phyloP scores from a whole-genome alignment of 2,113 vertebrate genomes.

The Penelope pileata region DNA sequence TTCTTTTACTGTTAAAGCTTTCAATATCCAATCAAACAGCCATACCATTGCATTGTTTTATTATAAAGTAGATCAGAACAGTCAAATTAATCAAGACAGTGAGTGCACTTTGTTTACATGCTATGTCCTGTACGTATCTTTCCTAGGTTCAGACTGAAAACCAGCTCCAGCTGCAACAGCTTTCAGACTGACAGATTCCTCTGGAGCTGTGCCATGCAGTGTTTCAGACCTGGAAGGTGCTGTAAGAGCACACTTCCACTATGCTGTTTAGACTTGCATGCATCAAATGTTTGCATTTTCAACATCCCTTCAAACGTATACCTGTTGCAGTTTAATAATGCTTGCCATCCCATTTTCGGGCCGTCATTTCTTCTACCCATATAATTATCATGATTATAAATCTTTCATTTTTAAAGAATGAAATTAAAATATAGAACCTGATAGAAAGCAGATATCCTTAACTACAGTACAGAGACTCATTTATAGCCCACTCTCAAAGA shows the following conservation, averaged over 20 bases:
- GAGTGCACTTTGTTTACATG: conserved; percentile 2
- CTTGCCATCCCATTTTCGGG: neutral
- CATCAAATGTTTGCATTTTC: neutral
- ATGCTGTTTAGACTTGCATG: neutral
- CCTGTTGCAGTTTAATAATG: neutral
- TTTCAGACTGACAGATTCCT: conserved; percentile 9
- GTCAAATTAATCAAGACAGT: neutral
- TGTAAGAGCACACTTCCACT: neutral
- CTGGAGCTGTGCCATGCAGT: neutral
- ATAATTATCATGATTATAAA: neutral
- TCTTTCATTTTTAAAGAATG: neutral
- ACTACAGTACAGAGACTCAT: neutral
- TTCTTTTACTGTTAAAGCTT: neutral
- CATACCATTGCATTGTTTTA: neutral
- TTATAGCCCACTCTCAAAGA: neutral
- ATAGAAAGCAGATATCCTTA: neutral
- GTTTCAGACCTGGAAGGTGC: neutral
- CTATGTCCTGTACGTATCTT: neutral
- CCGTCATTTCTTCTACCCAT: neutral
- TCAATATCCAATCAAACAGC: neutral
- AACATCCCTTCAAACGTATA: neutral
- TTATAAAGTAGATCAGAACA: neutral
- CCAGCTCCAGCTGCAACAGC: conserved; percentile 20
- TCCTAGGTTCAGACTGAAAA: neutral
- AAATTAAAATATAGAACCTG: neutral